phyloP scores from a whole-genome alignment of 2,888 invertebrate species.

The Catonia carolina region DNA sequence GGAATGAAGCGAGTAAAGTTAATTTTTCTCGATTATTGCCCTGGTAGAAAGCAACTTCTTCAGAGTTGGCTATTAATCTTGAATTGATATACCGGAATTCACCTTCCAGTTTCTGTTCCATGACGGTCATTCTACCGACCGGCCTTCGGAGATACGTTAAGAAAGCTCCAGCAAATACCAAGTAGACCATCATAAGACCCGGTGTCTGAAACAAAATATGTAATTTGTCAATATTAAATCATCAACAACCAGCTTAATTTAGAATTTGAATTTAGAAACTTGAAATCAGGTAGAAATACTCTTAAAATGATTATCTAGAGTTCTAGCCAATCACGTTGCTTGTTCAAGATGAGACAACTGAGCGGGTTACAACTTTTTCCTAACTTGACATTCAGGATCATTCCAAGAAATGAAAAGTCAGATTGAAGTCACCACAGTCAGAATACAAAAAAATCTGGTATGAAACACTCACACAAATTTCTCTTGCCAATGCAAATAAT shows the following conservation, averaged over 20 bases:
- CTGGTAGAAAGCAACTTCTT: slow-evolving; percentile 82
- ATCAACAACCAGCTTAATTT: not conserved
- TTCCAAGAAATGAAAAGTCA: no score
- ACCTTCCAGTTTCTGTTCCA: slow-evolving; percentile 95
- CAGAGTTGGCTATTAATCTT: slow-evolving; percentile 91
- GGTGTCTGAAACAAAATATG: slow-evolving; percentile 63
- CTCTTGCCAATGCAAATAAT: no score
- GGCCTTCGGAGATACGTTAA: slow-evolving; percentile 81
- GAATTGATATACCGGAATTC: slow-evolving; percentile 97
- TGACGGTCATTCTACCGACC: slow-evolving; percentile 82
- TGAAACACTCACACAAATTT: no score
- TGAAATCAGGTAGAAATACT: no score
- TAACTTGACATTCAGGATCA: no score
- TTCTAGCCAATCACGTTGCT: no score
- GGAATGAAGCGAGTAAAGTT: slow-evolving; percentile 81
- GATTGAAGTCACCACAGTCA: no score
- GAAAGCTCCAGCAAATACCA: slow-evolving; percentile 77
- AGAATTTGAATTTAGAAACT: no score
- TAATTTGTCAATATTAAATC: not conserved
- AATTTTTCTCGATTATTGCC: slow-evolving; percentile 81
- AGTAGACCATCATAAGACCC: slow-evolving; percentile 76
- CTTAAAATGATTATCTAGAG: no score
- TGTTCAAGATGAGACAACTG: no score
- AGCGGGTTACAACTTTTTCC: no score
- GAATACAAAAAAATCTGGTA: no score